Evolutionary conservation across 2,113 vertebrate genomes (phyloP).

Genomic region (Anguilla japonica): DNA sequence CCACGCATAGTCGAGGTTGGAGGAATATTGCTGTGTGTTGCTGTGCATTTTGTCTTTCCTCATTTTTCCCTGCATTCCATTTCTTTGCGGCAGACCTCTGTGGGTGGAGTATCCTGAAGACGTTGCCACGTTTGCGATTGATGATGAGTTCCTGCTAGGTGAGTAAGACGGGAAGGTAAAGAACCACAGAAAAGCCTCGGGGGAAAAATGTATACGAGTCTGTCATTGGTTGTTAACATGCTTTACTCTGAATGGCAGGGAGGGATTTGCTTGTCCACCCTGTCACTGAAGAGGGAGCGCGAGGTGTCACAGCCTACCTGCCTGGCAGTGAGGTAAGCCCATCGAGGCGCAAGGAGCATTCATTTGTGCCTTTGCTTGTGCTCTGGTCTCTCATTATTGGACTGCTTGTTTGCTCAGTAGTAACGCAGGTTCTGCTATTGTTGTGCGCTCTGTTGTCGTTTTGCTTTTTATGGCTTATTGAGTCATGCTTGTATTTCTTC

Average conservation of each 20-base stretch:
- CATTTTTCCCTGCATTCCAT: not conserved
- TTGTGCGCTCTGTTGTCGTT: not conserved
- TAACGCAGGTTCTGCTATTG: not conserved
- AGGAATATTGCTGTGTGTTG: not conserved
- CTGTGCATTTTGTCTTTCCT: not conserved
- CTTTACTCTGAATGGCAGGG: constrained; percentile 59
- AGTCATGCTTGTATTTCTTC: not conserved
- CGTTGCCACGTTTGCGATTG: constrained; percentile 73
- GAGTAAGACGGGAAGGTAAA: constrained; percentile 48
- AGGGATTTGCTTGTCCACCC: constrained; percentile 82
- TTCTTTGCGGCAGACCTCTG: constrained; percentile 69
- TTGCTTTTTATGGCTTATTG: not conserved
- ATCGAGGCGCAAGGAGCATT: not conserved
- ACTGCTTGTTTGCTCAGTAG: not conserved
- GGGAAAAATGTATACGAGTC: not conserved
- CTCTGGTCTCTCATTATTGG: not conserved
- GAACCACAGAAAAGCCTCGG: not conserved
- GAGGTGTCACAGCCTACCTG: constrained; percentile 80
- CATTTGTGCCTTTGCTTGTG: not conserved
- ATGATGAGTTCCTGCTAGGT: constrained; percentile 87
- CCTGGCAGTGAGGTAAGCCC: constrained; percentile 79
- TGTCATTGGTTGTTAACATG: not conserved
- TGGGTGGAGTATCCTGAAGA: constrained; percentile 87
- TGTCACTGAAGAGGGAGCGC: constrained; percentile 79
- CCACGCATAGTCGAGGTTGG: not conserved